Percentiles rank a stretch among this genome's conserved stretches.
Evolutionary conservation across 2,797 vertebrate species (phyloP).

Genomic region (Coilia nasus): DNA sequence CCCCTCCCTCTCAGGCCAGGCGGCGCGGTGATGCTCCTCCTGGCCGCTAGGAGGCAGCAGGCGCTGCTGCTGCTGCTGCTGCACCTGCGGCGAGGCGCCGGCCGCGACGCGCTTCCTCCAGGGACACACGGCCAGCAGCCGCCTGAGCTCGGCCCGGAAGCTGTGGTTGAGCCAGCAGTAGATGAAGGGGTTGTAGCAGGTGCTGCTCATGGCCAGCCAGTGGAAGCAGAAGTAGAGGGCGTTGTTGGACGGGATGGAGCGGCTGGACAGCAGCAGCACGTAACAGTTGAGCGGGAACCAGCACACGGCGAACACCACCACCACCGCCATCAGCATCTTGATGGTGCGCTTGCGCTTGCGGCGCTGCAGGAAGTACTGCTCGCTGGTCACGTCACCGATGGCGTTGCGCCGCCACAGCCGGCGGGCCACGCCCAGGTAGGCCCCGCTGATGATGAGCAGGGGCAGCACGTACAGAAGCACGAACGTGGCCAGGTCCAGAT

Average conservation of each 20-base stretch:
- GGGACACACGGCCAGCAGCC: constrained; percentile 79
- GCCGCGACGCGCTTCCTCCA: constrained; percentile 55
- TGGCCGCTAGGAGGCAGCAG: constrained; percentile 43
- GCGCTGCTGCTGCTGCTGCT: constrained; percentile 43
- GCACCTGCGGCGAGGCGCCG: neutral
- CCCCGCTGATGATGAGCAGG: constrained; percentile 86
- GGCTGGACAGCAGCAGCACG: constrained; percentile 86
- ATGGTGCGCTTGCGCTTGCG: constrained; percentile 84
- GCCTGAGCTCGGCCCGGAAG: constrained; percentile 84
- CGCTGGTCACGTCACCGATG: constrained; percentile 86
- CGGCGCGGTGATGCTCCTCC: constrained; percentile 67
- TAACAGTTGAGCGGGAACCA: constrained; percentile 93
- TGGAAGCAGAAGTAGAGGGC: constrained; percentile 90
- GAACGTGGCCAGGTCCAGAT: constrained; percentile 89
- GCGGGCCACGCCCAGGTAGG: constrained; percentile 85
- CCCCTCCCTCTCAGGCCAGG: constrained; percentile 77
- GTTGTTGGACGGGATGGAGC: constrained; percentile 85
- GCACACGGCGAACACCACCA: constrained; percentile 85
- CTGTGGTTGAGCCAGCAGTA: constrained; percentile 90
- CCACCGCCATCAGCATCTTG: constrained; percentile 89
- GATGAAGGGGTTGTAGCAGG: constrained; percentile 94
- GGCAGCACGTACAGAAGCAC: constrained; percentile 89
- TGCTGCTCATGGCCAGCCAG: constrained; percentile 94
- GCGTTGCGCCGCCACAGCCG: constrained; percentile 87
- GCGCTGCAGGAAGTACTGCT: constrained; percentile 83